Evolutionary conservation across 2,888 invertebrate species (phyloP).

Genomic region (Podabrus alpinus): DNA sequence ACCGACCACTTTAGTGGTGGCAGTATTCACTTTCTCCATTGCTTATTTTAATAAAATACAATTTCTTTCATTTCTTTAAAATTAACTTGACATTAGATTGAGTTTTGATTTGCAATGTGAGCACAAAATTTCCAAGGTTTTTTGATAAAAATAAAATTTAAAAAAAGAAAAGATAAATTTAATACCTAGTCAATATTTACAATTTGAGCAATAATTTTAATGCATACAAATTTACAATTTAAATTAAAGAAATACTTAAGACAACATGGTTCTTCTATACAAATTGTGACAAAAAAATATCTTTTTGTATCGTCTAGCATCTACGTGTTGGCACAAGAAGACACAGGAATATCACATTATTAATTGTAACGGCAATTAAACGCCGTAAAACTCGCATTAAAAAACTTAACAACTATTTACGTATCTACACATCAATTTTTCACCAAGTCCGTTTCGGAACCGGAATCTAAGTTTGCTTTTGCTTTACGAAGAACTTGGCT

Average conservation of each 20-base stretch:
- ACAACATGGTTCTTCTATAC: background rate
- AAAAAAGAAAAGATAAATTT: slow-evolving; percentile 4
- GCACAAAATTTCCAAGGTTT: background rate
- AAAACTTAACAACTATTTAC: background rate
- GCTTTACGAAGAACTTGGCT: slow-evolving; percentile 77
- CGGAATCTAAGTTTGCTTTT: slow-evolving; percentile 70
- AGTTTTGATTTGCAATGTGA: background rate
- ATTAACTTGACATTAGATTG: background rate
- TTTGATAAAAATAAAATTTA: background rate
- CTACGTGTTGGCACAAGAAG: slow-evolving; percentile 44
- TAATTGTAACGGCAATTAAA: slow-evolving; percentile 21
- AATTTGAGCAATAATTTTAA: slow-evolving; percentile 3
- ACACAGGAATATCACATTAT: slow-evolving; percentile 44
- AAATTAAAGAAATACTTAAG: background rate
- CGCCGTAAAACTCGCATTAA: background rate
- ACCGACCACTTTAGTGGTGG: background rate
- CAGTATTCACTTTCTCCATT: background rate
- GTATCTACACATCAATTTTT: slow-evolving; percentile 13
- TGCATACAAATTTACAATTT: slow-evolving; percentile 6
- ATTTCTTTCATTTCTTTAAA: background rate
- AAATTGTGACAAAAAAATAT: slow-evolving; percentile 6
- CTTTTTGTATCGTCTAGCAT: slow-evolving; percentile 19
- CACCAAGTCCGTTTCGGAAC: slow-evolving; percentile 51
- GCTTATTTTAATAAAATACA: background rate
- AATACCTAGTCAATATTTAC: slow-evolving; percentile 10